Evolutionary conservation across 2,113 vertebrate species (phyloP).

Genomic region (Colistium nudipinnis): DNA sequence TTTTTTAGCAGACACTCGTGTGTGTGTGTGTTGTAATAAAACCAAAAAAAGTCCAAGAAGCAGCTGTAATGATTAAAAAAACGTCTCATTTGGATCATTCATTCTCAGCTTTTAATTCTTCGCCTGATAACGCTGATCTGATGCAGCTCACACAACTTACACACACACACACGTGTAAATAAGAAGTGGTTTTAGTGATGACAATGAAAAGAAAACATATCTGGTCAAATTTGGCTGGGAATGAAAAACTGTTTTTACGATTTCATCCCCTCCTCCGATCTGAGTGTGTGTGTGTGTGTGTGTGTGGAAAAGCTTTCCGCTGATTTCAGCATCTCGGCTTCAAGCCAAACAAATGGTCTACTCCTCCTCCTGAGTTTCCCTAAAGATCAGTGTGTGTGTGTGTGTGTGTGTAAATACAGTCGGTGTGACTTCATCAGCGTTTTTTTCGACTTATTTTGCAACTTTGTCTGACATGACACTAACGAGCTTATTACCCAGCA

Average conservation of each 20-base stretch:
- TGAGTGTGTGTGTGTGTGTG: background rate
- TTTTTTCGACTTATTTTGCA: too few relatives aligned
- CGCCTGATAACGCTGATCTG: background rate
- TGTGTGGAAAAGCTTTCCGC: conserved; percentile 42
- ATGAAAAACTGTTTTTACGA: too few relatives aligned
- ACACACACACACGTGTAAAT: too few relatives aligned
- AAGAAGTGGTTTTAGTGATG: too few relatives aligned
- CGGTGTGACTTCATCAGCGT: too few relatives aligned
- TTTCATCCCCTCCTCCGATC: background rate
- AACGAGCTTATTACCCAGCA: too few relatives aligned
- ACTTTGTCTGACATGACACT: too few relatives aligned
- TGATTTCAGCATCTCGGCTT: conserved; percentile 56
- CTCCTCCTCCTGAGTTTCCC: conserved; percentile 1
- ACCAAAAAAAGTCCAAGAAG: conserved; percentile 20
- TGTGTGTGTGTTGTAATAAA: conserved; percentile 20
- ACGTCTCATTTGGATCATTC: background rate
- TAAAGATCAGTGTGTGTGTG: background rate
- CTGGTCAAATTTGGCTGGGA: too few relatives aligned
- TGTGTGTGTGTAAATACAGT: background rate
- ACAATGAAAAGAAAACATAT: background rate
- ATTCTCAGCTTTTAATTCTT: conserved; percentile 44
- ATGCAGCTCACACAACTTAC: background rate
- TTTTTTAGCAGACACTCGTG: conserved; percentile 34
- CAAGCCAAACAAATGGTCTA: conserved; percentile 56
- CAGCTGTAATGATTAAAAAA: conserved; percentile 18